phyloP scores from a whole-genome alignment of 2,113 vertebrate species.

The Gymnarchus niloticus region DNA sequence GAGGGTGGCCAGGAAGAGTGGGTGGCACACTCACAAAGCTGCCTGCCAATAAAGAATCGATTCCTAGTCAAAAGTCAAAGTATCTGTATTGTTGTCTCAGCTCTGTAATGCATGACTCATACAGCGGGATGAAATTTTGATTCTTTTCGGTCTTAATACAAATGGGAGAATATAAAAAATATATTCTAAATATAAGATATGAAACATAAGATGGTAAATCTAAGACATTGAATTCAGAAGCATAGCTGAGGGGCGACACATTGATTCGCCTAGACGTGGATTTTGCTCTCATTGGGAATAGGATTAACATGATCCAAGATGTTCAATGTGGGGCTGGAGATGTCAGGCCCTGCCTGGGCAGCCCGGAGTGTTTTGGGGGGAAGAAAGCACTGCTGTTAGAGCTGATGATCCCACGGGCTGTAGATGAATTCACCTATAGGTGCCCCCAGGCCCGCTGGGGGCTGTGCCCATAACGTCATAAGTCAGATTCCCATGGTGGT shows the following conservation, averaged over 20 bases:
- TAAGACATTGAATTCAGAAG: no score
- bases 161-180: no score
- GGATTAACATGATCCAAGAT: neutral
- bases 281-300: neutral
- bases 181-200: no score
- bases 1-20: constrained; percentile 48
- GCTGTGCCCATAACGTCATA: neutral
- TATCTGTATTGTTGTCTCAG: no score
- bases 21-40: constrained; percentile 48
- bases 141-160: no score
- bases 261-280: constrained; percentile 47
- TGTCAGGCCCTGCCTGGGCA: neutral
- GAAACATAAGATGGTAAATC: no score
- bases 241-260: constrained; percentile 47
- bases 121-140: no score
- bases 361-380: neutral
- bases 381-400: neutral
- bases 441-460: neutral
- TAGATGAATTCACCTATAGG: neutral
- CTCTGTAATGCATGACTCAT: no score
- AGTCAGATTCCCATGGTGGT: neutral
- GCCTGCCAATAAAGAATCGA: constrained; percentile 58
- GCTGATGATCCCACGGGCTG: neutral
- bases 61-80: no score
- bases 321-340: neutral